phyloP scores from a whole-genome alignment of 2,888 invertebrate species.

The Eurytoma californica region DNA sequence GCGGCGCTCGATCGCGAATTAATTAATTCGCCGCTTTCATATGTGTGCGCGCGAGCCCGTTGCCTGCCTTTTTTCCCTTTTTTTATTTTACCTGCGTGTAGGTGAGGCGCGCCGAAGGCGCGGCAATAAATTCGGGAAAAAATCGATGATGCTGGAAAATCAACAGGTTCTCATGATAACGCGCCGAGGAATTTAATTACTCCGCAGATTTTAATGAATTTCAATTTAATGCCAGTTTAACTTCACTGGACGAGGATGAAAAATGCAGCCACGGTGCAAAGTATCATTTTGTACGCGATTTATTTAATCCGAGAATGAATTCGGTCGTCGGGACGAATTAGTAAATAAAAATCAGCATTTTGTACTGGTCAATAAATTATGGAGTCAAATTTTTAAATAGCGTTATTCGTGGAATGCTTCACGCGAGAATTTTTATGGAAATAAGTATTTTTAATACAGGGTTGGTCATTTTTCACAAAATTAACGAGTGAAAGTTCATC shows the following conservation, averaged over 20 bases:
- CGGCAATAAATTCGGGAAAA: conserved; percentile 43
- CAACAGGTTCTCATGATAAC: conserved; percentile 40
- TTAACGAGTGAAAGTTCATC: too few species aligned
- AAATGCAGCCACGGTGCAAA: neutral
- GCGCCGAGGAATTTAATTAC: conserved; percentile 29
- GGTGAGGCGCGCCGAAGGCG: conserved; percentile 6
- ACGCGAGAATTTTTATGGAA: too few species aligned
- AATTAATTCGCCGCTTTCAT: conserved; percentile 44
- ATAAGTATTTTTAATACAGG: too few species aligned
- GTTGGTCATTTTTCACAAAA: too few species aligned
- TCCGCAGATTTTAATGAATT: conserved; percentile 23
- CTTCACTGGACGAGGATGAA: neutral
- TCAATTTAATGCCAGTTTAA: conserved; percentile 28
- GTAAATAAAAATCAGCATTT: neutral
- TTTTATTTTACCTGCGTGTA: neutral
- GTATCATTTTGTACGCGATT: conserved; percentile 17
- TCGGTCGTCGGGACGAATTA: neutral
- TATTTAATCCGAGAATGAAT: conserved; percentile 1
- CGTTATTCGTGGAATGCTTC: too few species aligned
- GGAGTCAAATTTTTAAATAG: neutral
- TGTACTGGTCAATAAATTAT: too few species aligned
- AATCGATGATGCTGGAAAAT: conserved; percentile 39
- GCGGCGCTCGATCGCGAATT: conserved; percentile 43
- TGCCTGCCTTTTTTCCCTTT: too few species aligned
- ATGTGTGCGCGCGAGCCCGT: neutral